A percentile compares a stretch with the other conserved stretches of the same genome.
phyloP scores from a whole-genome alignment of 2,888 invertebrate genomes.

The Apodemia hepburni region DNA sequence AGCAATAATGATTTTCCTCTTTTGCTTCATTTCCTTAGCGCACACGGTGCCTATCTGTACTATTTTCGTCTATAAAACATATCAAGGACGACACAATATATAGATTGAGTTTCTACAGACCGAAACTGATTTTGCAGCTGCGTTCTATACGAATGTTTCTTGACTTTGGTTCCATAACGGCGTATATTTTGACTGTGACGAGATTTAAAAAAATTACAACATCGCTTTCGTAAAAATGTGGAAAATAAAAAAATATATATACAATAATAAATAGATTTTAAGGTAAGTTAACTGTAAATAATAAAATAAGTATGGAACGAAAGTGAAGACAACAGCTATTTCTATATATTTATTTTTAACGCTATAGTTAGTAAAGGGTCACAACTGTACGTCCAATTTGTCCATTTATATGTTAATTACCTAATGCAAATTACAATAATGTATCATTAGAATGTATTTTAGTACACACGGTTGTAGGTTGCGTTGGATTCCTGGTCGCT shows the following conservation, averaged over 20 bases:
- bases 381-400: slow-evolving; percentile 80
- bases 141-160: slow-evolving; percentile 43
- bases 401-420: slow-evolving; percentile 79
- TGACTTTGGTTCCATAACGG: slow-evolving; percentile 68
- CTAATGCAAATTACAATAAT: slow-evolving; percentile 78
- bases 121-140: slow-evolving; percentile 41
- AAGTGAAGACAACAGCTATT: slow-evolving; percentile 60
- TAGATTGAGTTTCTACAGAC: slow-evolving; percentile 36
- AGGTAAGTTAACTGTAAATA: slow-evolving; percentile 48
- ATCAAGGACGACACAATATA: slow-evolving; percentile 51
- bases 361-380: slow-evolving; percentile 60
- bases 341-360: slow-evolving; percentile 52
- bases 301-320: slow-evolving; percentile 58
- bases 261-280: slow-evolving; percentile 36
- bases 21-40: slow-evolving; percentile 40
- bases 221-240: slow-evolving; percentile 15
- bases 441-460: slow-evolving; percentile 72
- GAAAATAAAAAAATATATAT: slow-evolving; percentile 24
- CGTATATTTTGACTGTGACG: slow-evolving; percentile 16
- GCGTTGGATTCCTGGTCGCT: slow-evolving; percentile 4
- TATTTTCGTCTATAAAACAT: slow-evolving; percentile 42
- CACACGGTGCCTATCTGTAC: slow-evolving; percentile 23
- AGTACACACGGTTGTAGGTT: slow-evolving; percentile 52
- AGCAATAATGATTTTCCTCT: slow-evolving; percentile 41
- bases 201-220: slow-evolving; percentile 6